Conservation (phyloP, 2,797 vertebrate genomes). For the Clarias fuscus region DNA sequence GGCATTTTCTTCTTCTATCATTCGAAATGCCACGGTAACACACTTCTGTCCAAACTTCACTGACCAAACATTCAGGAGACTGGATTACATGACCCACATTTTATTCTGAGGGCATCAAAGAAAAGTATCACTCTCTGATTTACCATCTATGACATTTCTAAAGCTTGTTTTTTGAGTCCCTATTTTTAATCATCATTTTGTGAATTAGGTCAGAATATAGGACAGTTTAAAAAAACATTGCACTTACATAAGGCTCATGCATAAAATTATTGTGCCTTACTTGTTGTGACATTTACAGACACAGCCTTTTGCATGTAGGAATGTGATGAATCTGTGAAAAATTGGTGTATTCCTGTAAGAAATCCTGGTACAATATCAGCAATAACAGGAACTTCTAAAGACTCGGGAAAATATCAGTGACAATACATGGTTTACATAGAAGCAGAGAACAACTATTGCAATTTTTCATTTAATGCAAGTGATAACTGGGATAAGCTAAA, state of each 20-base stretch:
- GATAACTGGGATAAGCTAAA: not conserved
- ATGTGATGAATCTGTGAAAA: not conserved
- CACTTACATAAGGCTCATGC: slow-evolving; percentile 50
- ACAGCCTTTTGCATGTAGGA: slow-evolving; percentile 39
- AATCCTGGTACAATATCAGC: not conserved
- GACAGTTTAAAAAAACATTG: slow-evolving; percentile 44
- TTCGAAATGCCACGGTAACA: not conserved
- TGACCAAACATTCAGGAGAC: not conserved
- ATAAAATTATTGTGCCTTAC: slow-evolving; percentile 44
- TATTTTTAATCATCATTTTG: slow-evolving; percentile 52
- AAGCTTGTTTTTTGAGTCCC: slow-evolving; percentile 26
- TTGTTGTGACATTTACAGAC: slow-evolving; percentile 53
- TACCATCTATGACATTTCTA: slow-evolving; percentile 17
- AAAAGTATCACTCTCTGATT: not conserved
- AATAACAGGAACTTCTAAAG: not conserved
- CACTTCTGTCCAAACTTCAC: not conserved
- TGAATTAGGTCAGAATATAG: slow-evolving; percentile 62
- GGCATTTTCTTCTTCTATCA: not conserved
- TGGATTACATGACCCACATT: slow-evolving; percentile 13
- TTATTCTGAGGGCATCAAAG: not conserved
- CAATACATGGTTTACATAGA: not conserved
- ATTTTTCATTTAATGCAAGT: not conserved
- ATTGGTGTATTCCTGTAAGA: not conserved
- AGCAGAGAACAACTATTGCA: not conserved
- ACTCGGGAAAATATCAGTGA: not conserved